phyloP scores from a whole-genome alignment of 2,113 vertebrate genomes.

The Arenaria interpres region DNA sequence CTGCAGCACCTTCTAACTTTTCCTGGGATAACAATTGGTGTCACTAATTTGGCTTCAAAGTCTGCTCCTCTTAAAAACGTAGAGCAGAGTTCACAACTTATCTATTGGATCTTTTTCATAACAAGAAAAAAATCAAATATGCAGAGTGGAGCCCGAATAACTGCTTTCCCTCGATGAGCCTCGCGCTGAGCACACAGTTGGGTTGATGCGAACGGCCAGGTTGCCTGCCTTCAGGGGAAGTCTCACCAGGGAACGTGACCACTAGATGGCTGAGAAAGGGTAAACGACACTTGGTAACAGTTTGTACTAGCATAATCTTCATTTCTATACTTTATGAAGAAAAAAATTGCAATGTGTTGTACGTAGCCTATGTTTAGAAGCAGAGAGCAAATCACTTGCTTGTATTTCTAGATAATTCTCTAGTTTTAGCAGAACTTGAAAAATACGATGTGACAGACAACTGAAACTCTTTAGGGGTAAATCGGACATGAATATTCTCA shows the following conservation, averaged over 20 bases:
- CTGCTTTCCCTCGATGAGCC: background rate
- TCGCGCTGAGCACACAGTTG: background rate
- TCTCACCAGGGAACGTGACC: accelerated
- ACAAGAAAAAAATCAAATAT: background rate
- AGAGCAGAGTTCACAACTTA: background rate
- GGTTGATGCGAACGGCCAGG: background rate
- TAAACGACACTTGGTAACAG: background rate
- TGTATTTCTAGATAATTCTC: background rate
- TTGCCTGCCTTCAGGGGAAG: background rate
- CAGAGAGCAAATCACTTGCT: background rate
- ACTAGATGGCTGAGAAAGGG: background rate
- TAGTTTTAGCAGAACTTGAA: background rate
- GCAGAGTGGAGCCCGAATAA: background rate
- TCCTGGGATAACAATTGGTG: background rate
- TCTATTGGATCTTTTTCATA: background rate
- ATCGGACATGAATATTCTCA: background rate
- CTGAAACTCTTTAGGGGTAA: background rate
- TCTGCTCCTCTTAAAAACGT: background rate
- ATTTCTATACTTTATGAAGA: background rate
- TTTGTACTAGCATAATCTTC: background rate
- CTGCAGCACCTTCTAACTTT: background rate
- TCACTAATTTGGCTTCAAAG: background rate
- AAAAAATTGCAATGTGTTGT: background rate
- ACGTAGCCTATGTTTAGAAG: background rate
- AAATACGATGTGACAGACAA: background rate